phyloP scores from a whole-genome alignment of 2,888 invertebrate genomes.

The Incurvaria masculella region DNA sequence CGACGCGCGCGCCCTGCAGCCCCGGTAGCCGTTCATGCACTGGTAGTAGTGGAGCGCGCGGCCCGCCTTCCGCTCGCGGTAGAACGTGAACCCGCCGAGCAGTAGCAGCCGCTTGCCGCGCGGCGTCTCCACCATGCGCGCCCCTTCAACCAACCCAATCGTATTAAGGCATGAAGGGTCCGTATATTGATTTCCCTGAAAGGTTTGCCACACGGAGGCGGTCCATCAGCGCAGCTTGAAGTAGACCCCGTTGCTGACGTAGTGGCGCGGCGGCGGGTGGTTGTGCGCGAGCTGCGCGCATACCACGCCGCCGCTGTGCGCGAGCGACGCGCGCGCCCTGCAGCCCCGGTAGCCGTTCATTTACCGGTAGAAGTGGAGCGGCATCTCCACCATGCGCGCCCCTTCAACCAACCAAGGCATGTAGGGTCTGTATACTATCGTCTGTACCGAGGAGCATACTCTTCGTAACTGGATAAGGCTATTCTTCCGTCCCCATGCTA shows the following conservation, averaged over 20 bases:
- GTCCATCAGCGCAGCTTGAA: too few relatives aligned
- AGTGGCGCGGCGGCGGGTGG: slow-evolving; percentile 11
- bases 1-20: slow-evolving; percentile 19
- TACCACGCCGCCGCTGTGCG: slow-evolving; percentile 7
- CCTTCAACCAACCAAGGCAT: neutral
- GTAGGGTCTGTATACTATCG: too few relatives aligned
- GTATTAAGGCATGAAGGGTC: too few relatives aligned
- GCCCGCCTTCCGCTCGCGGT: slow-evolving; percentile 12
- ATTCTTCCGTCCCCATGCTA: too few relatives aligned
- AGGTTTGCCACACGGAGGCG: too few relatives aligned
- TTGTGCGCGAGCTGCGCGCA: slow-evolving; percentile 10
- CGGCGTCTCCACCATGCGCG: neutral
- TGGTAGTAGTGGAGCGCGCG: slow-evolving; percentile 16
- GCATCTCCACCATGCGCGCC: neutral
- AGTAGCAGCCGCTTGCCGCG: slow-evolving; percentile 2
- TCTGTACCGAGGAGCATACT: neutral
- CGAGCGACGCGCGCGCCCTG: slow-evolving; percentile 18
- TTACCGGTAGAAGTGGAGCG: slow-evolving; percentile 9
- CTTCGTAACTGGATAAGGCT: too few relatives aligned
- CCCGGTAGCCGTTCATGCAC: slow-evolving; percentile 17
- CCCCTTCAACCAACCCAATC: slow-evolving; percentile 1
- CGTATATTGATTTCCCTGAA: too few relatives aligned
- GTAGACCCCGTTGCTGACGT: slow-evolving; percentile 15
- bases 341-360: slow-evolving; percentile 20
- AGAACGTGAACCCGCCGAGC: slow-evolving; percentile 8